These are phyloP conservation scores for Temnothorax unifasciatus DNA, from an alignment of 2,888 invertebrate species.

Conservation along the genomic window DNA sequence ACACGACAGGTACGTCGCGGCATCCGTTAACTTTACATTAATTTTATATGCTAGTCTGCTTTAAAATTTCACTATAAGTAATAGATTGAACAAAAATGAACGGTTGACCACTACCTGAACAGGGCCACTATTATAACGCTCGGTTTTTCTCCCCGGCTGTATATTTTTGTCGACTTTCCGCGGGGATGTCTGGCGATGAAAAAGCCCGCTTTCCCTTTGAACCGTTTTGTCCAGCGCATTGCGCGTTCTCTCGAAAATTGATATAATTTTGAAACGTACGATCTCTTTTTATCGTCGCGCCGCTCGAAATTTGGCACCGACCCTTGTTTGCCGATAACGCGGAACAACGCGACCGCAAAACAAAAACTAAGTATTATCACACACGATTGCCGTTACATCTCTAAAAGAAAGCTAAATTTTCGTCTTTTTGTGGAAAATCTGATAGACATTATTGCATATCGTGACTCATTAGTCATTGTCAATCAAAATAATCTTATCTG, in stretches of 20 bases:
- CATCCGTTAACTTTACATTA: constrained; percentile 35
- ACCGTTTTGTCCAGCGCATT: constrained; percentile 30
- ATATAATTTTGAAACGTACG: constrained; percentile 56
- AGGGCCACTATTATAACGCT: constrained; percentile 49
- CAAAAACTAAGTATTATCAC: constrained; percentile 33
- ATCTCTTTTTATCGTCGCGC: constrained; percentile 25
- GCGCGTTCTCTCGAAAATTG: constrained; percentile 53
- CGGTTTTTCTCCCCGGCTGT: constrained; percentile 15
- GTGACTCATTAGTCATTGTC: neutral
- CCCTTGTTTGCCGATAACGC: constrained; percentile 11
- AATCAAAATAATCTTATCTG: neutral
- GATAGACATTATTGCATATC: neutral
- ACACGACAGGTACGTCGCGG: neutral
- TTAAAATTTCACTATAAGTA: constrained; percentile 34
- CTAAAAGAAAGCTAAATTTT: neutral
- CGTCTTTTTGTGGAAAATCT: neutral
- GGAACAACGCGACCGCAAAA: constrained; percentile 21
- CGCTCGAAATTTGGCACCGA: constrained; percentile 7
- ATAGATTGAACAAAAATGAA: constrained; percentile 64
- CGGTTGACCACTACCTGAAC: no score
- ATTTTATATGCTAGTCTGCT: constrained; percentile 49
- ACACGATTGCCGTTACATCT: neutral
- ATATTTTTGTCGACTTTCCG: constrained; percentile 33
- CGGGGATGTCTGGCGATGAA: constrained; percentile 15
- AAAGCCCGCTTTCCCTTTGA: constrained; percentile 39